Percentiles rank a stretch among this genome's conserved stretches.
phyloP scores from a whole-genome alignment of 2,797 vertebrate species.

The Bovichtus variegatus region DNA sequence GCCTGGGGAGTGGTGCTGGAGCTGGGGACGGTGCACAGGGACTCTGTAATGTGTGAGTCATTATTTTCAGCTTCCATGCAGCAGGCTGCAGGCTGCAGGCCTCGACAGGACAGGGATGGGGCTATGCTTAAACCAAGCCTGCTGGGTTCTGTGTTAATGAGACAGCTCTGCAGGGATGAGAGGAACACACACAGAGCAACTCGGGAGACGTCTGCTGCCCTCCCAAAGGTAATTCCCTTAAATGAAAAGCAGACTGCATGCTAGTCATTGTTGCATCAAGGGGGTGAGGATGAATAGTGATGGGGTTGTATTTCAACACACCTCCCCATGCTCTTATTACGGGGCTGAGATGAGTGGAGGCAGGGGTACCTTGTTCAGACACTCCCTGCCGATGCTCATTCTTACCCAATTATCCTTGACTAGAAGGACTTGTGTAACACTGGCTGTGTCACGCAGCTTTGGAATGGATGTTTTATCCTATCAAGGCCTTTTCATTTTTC shows the following conservation, averaged over 20 bases:
- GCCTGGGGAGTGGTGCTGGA: constrained; percentile 52
- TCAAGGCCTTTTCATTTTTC: constrained; percentile 79
- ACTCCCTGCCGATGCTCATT: constrained; percentile 72
- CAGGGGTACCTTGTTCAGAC: constrained; percentile 74
- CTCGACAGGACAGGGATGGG: constrained; percentile 65
- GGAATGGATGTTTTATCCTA: constrained; percentile 69
- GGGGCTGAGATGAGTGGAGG: constrained; percentile 62
- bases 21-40: constrained; percentile 49
- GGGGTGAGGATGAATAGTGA: constrained; percentile 77
- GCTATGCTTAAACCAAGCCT: constrained; percentile 59
- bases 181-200: constrained; percentile 83
- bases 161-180: constrained; percentile 82
- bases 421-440: constrained; percentile 72
- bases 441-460: constrained; percentile 67
- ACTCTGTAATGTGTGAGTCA: constrained; percentile 70
- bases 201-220: constrained; percentile 79
- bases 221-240: constrained; percentile 83
- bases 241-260: constrained; percentile 85
- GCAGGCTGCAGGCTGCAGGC: constrained; percentile 46
- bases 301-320: constrained; percentile 77
- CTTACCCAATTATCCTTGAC: constrained; percentile 77
- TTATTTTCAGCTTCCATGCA: constrained; percentile 72
- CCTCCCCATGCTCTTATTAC: constrained; percentile 68
- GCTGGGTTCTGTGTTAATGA: constrained; percentile 81
- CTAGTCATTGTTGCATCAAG: constrained; percentile 78